A percentile compares a stretch with the other conserved stretches of the same genome.
phyloP scores from a whole-genome alignment of 2,888 invertebrate species.

The Chymomyza procnemis region DNA sequence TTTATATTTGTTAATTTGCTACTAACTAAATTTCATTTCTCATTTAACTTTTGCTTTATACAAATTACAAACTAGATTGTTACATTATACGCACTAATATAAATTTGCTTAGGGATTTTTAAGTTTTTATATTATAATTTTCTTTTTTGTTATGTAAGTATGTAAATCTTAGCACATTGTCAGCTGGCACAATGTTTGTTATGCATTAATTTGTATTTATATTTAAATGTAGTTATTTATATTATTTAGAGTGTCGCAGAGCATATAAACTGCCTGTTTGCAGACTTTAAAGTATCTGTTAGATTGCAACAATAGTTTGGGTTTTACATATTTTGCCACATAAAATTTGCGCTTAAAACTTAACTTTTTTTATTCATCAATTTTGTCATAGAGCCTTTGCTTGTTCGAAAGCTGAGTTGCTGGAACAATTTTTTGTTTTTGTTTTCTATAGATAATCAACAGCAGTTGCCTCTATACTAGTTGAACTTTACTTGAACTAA shows the following conservation, averaged over 20 bases:
- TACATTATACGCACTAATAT: slow-evolving; percentile 61
- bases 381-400: slow-evolving; percentile 29
- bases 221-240: slow-evolving; percentile 21
- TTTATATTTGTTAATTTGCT: slow-evolving; percentile 61
- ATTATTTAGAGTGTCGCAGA: slow-evolving; percentile 52
- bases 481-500: neutral
- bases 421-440: neutral
- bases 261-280: slow-evolving; percentile 29
- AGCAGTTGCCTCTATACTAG: slow-evolving; percentile 26
- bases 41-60: slow-evolving; percentile 57
- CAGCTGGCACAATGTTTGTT: neutral
- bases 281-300: slow-evolving; percentile 45
- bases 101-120: slow-evolving; percentile 37
- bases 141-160: slow-evolving; percentile 21
- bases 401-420: neutral
- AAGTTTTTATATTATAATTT: slow-evolving; percentile 5
- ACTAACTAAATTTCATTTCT: slow-evolving; percentile 68
- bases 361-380: neutral
- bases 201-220: slow-evolving; percentile 5
- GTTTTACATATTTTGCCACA: neutral
- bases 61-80: slow-evolving; percentile 64
- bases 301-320: slow-evolving; percentile 49
- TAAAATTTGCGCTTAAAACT: neutral
- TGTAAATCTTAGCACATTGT: neutral
- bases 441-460: slow-evolving; percentile 6